These are phyloP conservation scores for Zaprionus ghesquierei DNA, from an alignment of 1,140 invertebrate genomes.

Conservation along the genomic window DNA sequence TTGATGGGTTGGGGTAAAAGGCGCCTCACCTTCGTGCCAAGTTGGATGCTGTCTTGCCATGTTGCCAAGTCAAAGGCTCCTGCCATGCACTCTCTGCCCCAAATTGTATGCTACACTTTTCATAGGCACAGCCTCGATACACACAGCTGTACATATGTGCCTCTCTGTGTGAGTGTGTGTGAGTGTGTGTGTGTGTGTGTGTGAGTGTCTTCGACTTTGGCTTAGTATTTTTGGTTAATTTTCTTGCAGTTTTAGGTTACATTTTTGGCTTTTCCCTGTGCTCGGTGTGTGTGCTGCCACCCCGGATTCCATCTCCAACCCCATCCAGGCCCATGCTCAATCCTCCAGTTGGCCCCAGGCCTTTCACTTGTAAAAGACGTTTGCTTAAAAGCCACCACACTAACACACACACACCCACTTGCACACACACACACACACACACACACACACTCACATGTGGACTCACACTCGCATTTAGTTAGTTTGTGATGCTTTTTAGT, in stretches of 20 bases:
- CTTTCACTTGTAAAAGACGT: conserved; percentile 76
- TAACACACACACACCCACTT: conserved; percentile 22
- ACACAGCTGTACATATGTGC: conserved; percentile 8
- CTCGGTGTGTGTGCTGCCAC: conserved; percentile 4
- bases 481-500: conserved; percentile 79
- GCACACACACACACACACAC: conserved; percentile 19
- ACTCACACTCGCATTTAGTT: conserved; percentile 61
- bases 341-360: conserved; percentile 48
- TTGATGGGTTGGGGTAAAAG: neutral
- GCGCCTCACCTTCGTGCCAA: conserved; percentile 66
- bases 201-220: conserved; percentile 73
- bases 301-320: neutral
- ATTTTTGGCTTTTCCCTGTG: conserved; percentile 74
- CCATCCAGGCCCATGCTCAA: conserved; percentile 4
- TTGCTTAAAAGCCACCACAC: conserved; percentile 77
- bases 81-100: conserved; percentile 50
- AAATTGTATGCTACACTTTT: conserved; percentile 63
- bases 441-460: neutral
- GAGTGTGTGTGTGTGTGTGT: conserved; percentile 22
- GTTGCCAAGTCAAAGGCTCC: conserved; percentile 76
- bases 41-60: conserved; percentile 51
- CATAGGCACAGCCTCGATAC: conserved; percentile 55
- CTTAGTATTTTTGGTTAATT: conserved; percentile 81
- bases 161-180: neutral
- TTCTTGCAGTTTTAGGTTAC: conserved; percentile 81